phyloP scores from a whole-genome alignment of 2,888 invertebrate species.

The Adelphocoris suturalis region DNA sequence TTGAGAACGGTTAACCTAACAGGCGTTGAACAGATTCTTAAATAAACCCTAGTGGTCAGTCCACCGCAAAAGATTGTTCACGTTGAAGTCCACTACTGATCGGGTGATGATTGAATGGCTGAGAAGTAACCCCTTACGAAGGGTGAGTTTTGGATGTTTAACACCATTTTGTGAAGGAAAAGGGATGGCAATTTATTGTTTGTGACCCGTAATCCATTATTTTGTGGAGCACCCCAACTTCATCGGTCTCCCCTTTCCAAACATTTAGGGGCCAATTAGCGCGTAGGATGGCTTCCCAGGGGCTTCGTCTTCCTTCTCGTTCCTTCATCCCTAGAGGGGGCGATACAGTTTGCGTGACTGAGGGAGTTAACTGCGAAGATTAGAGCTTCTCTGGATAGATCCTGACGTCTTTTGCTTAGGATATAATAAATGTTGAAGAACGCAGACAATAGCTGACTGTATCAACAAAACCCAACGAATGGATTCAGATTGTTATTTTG shows the following conservation, averaged over 20 bases:
- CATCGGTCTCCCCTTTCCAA: conserved; percentile 41
- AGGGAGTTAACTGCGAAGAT: neutral
- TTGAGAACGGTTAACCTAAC: no score
- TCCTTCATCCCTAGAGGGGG: neutral
- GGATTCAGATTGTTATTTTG: no score
- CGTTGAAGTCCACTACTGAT: neutral
- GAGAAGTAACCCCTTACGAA: neutral
- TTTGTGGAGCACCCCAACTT: conserved; percentile 50
- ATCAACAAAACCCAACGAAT: no score
- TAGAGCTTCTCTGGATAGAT: neutral
- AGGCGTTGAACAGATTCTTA: no score
- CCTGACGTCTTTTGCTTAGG: neutral
- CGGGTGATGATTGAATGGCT: conserved; percentile 62
- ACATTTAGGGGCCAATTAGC: conserved; percentile 57
- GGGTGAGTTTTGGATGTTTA: conserved; percentile 57
- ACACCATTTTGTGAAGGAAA: conserved; percentile 62
- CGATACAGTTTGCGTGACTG: conserved; percentile 12
- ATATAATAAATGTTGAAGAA: neutral
- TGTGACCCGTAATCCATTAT: conserved; percentile 69
- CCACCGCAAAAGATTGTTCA: no score
- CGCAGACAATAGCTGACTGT: no score
- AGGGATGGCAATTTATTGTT: conserved; percentile 69
- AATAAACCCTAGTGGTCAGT: neutral
- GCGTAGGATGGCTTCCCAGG: conserved; percentile 31
- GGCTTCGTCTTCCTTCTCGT: conserved; percentile 25